Conservation (phyloP, 53 echinoderm and acorn worm genomes). For the Paelopatides confundens region DNA sequence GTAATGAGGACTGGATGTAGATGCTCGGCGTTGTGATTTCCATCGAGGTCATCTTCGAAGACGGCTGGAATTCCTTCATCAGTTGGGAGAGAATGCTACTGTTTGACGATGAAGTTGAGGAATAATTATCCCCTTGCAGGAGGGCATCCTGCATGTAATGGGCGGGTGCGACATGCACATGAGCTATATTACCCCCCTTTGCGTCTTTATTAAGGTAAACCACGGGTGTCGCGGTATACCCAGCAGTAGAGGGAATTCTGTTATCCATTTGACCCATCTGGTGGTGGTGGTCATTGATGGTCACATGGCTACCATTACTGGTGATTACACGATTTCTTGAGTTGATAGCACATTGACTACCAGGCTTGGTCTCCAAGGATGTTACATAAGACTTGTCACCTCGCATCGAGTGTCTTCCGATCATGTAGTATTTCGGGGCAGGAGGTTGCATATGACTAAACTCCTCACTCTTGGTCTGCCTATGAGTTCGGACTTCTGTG, state of each 20-base stretch:
- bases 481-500: conserved; percentile 22
- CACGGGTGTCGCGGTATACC: conserved; percentile 24
- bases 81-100: conserved; percentile 37
- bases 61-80: conserved; percentile 39
- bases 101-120: conserved; percentile 8
- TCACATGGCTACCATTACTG: neutral
- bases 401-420: conserved; percentile 13
- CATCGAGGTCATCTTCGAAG: conserved; percentile 14
- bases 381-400: conserved; percentile 34
- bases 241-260: neutral
- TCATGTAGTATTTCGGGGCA: conserved; percentile 10
- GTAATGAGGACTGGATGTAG: conserved; percentile 14
- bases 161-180: conserved; percentile 32
- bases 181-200: conserved; percentile 37
- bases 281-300: neutral
- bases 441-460: conserved; percentile 1
- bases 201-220: conserved; percentile 47
- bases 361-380: conserved; percentile 18
- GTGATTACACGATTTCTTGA: neutral
- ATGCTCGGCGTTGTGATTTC: conserved; percentile 37
- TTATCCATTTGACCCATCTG: conserved; percentile 31
- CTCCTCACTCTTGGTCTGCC: conserved; percentile 40
- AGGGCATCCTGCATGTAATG: neutral
- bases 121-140: conserved; percentile 39
- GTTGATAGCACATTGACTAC: neutral